Evolutionary conservation across 2,113 vertebrate genomes (phyloP), one percentile per base, ranked within the genome.

Genomic region (Paramisgurnus dabryanus): DNA sequence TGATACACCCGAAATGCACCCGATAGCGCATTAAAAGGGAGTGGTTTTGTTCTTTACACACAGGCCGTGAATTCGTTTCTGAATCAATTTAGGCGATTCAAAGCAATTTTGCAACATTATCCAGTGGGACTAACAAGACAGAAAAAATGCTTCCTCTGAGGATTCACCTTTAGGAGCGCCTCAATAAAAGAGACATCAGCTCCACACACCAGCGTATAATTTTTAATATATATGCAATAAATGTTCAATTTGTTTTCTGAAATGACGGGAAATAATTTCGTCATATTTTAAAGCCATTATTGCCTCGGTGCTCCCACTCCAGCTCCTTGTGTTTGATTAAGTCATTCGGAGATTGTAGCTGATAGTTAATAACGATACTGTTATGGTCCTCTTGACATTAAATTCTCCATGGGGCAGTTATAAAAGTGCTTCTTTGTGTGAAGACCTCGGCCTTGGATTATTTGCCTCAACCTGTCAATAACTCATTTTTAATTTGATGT

Each of bases 181-280:
- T 94, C 96, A 98, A 96, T 98, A 98, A 97, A 92, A 92, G 93
- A 95, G 88, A 91, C 92, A 94, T 93, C 94, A 93, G 93, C 93
- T 93, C 91, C 94, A 92, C 93, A 92, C 94, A 92, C 95, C 95
- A 95, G 94, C 91, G 94, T 96, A 95, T 99, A 99, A 99, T 99
- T 99, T 99, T 99, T 99, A 99, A 99, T 99, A 99, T 99, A 98
- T 99, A 99, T 99, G 96, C 98, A 99, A 98, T 99, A 98, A 99
- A 98, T 98, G 96, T 98, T 98, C 96, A 97, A 96, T 98, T 98
- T 98, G 98, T 98, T 98, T 97, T 95, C 94, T 93, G 96, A 96
- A 98, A 96, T 98, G 96, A 98, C 95, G 96, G 96, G 95, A 95
- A 96, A 97, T 97, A 99, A 99, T 98, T 97, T 96, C 94, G 94